Evolutionary conservation across 53 echinoderm and acorn worm species (phyloP), one percentile per base, ranked within the genome.

Genomic region (Mesocentrotus franciscanus): DNA sequence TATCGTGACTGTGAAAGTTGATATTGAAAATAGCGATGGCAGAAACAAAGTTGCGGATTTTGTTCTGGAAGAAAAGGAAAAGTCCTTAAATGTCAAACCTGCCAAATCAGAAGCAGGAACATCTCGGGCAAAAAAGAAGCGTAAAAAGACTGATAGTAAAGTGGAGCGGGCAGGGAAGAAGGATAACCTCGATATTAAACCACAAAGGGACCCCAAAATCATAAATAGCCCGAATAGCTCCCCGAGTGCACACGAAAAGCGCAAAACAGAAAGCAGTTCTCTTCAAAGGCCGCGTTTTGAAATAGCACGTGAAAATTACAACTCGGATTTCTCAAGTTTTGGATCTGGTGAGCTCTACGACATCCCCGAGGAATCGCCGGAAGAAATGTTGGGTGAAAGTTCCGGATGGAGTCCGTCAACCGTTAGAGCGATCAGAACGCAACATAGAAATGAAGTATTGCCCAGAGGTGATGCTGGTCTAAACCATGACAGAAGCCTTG

Each of bases 291-390:
- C 61, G 35, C 96, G 96, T 27, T 95, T 94, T 79, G 95, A 95
- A 20, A 12, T 94, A 24, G 56, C 96, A 14, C 96, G 97, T 83
- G 97, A 97, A 30, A 96, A 95, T 78, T 95, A 96, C 90, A 70
- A 96, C 56, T 95, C 91, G 20, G 96, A 97, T 22, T 90, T 97
- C 62, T 95, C 97, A 5, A 96, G 96, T 68, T 85, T 90, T n/a
- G 97, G 96, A 55, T 96, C 98, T 8, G 95, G 94, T 39, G 97
- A 98, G 72, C 96, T 98, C 26, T 98, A 98, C 76, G 98, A 97
- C 60, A 98, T 98, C 16, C 98, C 98, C 0, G 98, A 98, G 95
- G 98, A 98, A 83, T 95, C 96, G 60, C 93, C 93, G 10, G 98
- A 98, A 85, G 97, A 97, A 27, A 55, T 96, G 11, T 56, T 96